Base-by-base conservation (phyloP, 2,888 invertebrate genomes). In the Caenorhabditis zanzibari region DNA sequence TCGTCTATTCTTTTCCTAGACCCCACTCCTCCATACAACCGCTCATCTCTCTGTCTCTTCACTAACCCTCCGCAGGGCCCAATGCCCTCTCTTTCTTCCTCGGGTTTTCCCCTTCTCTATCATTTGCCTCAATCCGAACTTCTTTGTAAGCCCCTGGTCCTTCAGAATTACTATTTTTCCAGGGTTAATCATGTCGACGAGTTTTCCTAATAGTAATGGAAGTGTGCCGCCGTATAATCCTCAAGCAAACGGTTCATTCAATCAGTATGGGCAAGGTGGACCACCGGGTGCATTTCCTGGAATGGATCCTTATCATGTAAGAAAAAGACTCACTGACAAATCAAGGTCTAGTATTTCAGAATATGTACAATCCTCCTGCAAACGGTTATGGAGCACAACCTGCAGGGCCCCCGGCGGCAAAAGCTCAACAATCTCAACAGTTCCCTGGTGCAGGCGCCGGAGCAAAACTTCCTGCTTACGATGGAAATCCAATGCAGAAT, bases 151-250 rank as follows among this genome's bases (percentile, higher is more conserved):
- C 38, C 24, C 49, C 24, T 54, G 9, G n/a, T 10, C n/a, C 47
- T 49, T 12, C 28, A 44, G 19, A 24, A 54, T 38, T 24, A 41
- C 24, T 24, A 14, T 28, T n/a, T n/a, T 38, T 38, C 38, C 38
- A 79, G 79, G 79, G 71, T 71, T 35, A 49, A 82, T 38, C 56
- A 83, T 83, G 83, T 83, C 83, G 32, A 80, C 83, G 58, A 83
- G 83, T 80, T 83, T 73, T 64, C 83, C 83, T 9, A 83, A 66
- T 69, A 66, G 58, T 19, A 82, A 79, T 72, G 83, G 83, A 63
- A 82, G 58, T 54, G 52, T 61, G 38, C 73, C 82, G 49, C 76
- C 77, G 44, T 82, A 77, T 10, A 80, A 71, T 58, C 16, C 71
- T 56, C 79, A 71, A 71, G 49, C 77, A 19, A 73, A 72, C 64